These are phyloP conservation scores for Centropyge bicolor DNA, from an alignment of 2,797 vertebrate genomes.

Conservation along the genomic window DNA sequence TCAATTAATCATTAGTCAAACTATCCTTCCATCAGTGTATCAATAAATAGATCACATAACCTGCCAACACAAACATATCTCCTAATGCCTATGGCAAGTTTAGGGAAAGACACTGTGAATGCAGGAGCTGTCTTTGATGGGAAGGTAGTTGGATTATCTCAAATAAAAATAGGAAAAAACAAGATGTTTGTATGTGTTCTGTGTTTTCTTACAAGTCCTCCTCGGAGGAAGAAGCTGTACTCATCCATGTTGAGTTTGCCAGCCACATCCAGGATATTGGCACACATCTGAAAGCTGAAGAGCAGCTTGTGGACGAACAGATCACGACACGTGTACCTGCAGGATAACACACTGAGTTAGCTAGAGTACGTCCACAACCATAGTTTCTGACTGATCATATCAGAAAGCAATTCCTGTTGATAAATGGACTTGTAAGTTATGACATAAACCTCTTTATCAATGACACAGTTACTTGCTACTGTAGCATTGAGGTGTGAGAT, in stretches of 20 bases:
- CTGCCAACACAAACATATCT: background rate
- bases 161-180: slow-evolving; percentile 8
- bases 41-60: background rate
- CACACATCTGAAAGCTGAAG: slow-evolving; percentile 94
- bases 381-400: background rate
- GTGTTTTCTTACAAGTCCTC: slow-evolving; percentile 88
- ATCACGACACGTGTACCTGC: slow-evolving; percentile 90
- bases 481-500: background rate
- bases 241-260: slow-evolving; percentile 91
- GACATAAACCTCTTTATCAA: background rate
- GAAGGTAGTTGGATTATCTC: background rate
- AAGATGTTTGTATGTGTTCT: slow-evolving; percentile 2
- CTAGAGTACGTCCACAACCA: background rate
- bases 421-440: background rate
- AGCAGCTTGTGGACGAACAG: slow-evolving; percentile 94
- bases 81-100: background rate
- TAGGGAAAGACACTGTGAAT: background rate
- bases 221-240: slow-evolving; percentile 92
- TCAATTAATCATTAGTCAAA: background rate
- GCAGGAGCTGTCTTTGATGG: background rate
- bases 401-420: background rate
- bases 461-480: background rate
- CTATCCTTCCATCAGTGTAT: background rate
- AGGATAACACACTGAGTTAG: slow-evolving; percentile 13
- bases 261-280: slow-evolving; percentile 90